Conservation (phyloP, 1,140 invertebrate species). For the Saccostrea glomerata region DNA sequence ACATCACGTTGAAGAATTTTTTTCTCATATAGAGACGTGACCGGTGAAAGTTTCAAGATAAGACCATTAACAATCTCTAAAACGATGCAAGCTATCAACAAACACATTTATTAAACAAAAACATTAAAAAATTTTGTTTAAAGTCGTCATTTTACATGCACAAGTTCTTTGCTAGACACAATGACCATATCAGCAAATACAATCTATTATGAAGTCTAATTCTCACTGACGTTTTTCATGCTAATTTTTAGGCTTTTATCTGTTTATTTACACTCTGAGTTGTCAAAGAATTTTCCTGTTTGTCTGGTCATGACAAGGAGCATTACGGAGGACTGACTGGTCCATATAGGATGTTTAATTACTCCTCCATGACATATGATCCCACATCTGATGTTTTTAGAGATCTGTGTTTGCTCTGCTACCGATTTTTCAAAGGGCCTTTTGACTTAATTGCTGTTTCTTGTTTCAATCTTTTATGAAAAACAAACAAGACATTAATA, state of each 20-base stretch:
- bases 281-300: neutral
- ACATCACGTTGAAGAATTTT: too few relatives aligned
- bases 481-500: too few relatives aligned
- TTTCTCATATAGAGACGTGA: too few relatives aligned
- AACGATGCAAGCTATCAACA: neutral
- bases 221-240: neutral
- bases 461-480: too few relatives aligned
- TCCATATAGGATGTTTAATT: neutral
- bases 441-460: neutral
- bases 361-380: neutral
- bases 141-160: neutral
- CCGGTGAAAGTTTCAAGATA: too few relatives aligned
- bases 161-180: too few relatives aligned
- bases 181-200: too few relatives aligned
- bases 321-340: neutral
- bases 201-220: neutral
- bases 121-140: neutral
- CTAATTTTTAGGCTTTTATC: neutral
- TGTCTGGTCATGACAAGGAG: neutral
- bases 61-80: neutral
- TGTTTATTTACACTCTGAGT: neutral
- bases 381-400: neutral
- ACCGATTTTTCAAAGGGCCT: neutral
- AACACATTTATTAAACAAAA: neutral
- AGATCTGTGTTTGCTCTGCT: neutral